Percentiles rank a stretch among this genome's conserved stretches.
Evolutionary conservation across 2,797 vertebrate genomes (phyloP).

Genomic region (Amniataba percoides): DNA sequence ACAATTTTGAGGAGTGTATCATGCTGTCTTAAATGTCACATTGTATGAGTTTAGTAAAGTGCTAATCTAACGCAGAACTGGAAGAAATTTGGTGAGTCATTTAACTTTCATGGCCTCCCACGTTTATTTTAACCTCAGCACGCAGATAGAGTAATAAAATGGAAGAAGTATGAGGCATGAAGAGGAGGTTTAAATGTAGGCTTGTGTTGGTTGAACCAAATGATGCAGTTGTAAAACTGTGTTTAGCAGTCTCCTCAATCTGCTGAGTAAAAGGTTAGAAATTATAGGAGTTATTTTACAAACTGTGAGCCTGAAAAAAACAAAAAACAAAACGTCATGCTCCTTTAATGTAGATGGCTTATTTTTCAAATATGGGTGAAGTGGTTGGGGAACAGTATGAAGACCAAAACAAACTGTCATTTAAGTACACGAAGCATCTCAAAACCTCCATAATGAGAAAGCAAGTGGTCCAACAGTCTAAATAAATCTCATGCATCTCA

Average conservation of each 20-base stretch:
- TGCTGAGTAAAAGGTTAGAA: neutral
- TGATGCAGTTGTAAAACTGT: neutral
- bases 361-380: conserved; percentile 23
- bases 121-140: neutral
- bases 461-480: neutral
- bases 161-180: neutral
- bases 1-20: neutral
- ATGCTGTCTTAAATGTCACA: neutral
- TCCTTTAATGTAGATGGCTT: neutral
- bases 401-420: conserved; percentile 9
- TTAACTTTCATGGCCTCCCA: neutral
- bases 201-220: conserved; percentile 11
- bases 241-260: conserved; percentile 1
- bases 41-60: neutral
- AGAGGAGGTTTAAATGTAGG: neutral
- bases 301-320: conserved; percentile 19
- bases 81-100: neutral
- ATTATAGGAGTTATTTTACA: neutral
- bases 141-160: neutral
- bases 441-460: conserved; percentile 9
- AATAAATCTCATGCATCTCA: conserved; percentile 14
- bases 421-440: conserved; percentile 12
- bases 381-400: conserved; percentile 1
- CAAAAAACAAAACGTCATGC: neutral
- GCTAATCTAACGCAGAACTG: neutral